Percentiles rank a stretch among this genome's conserved stretches.
These are phyloP conservation scores for Cryptocephalus primarius DNA, from an alignment of 2,888 invertebrate species.

Conservation along the genomic window DNA sequence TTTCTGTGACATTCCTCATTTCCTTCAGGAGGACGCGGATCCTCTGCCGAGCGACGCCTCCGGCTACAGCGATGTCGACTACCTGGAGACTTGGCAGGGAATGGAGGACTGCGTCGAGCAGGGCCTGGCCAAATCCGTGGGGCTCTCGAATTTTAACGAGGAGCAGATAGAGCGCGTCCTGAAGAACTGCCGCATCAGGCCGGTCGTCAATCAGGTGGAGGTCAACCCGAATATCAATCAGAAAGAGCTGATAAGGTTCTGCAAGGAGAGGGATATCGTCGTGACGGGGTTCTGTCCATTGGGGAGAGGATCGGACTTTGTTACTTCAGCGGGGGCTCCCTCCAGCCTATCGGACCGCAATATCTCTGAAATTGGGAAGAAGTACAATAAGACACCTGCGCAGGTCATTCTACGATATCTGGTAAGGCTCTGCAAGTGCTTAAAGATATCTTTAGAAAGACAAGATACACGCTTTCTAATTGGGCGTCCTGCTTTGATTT, in stretches of 20 bases:
- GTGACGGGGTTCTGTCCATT: conserved; percentile 67
- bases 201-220: conserved; percentile 51
- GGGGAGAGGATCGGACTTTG: conserved; percentile 44
- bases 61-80: conserved; percentile 50
- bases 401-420: conserved; percentile 54
- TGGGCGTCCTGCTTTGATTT: background rate
- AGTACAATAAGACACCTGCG: conserved; percentile 52
- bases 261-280: conserved; percentile 49
- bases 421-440: conserved; percentile 32
- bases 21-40: conserved; percentile 38
- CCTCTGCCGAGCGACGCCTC: conserved; percentile 36
- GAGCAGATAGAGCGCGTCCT: conserved; percentile 56
- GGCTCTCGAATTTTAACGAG: conserved; percentile 69
- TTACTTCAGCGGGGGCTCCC: conserved; percentile 37
- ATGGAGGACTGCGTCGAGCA: conserved; percentile 58
- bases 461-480: no score
- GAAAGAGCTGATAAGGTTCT: conserved; percentile 54
- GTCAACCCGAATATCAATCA: conserved; percentile 61
- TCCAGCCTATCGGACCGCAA: conserved; percentile 45
- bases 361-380: conserved; percentile 44
- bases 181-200: conserved; percentile 44
- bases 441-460: background rate
- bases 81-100: conserved; percentile 62
- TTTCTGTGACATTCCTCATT: no score
- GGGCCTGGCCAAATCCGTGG: conserved; percentile 58